phyloP scores from a whole-genome alignment of 2,797 vertebrate genomes.

The Acanthopagrus latus region DNA sequence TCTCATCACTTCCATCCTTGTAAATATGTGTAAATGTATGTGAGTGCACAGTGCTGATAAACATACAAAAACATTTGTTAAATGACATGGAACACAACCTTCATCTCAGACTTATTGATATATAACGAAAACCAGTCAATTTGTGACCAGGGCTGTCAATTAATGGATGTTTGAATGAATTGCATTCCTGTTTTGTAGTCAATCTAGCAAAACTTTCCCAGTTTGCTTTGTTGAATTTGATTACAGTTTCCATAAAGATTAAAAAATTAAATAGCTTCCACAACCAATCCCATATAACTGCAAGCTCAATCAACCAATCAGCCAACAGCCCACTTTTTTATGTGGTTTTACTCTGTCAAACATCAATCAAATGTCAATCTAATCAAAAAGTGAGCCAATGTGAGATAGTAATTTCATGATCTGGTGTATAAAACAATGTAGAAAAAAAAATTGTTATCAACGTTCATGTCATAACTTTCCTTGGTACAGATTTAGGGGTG shows the following conservation, averaged over 20 bases:
- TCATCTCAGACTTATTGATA: neutral
- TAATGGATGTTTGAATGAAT: neutral
- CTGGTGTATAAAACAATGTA: neutral
- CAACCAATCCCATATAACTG: neutral
- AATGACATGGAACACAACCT: neutral
- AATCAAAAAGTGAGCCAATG: neutral
- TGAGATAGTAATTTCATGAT: neutral
- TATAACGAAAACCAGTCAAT: too few relatives aligned
- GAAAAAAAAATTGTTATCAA: neutral
- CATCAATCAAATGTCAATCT: too few relatives aligned
- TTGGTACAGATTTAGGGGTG: neutral
- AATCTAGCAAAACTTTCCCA: neutral
- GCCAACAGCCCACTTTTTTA: neutral
- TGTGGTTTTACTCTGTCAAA: neutral
- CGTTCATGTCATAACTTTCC: neutral
- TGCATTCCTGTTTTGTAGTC: neutral
- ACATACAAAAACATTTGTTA: neutral
- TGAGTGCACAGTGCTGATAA: neutral
- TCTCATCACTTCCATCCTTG: too few relatives aligned
- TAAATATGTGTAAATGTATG: neutral
- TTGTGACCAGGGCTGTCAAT: neutral
- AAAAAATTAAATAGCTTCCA: neutral
- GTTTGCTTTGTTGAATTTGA: neutral
- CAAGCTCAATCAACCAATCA: neutral
- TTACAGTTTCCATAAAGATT: neutral